These are phyloP conservation scores for Euphydryas editha DNA, from an alignment of 2,888 invertebrate genomes.

Conservation along the genomic window DNA sequence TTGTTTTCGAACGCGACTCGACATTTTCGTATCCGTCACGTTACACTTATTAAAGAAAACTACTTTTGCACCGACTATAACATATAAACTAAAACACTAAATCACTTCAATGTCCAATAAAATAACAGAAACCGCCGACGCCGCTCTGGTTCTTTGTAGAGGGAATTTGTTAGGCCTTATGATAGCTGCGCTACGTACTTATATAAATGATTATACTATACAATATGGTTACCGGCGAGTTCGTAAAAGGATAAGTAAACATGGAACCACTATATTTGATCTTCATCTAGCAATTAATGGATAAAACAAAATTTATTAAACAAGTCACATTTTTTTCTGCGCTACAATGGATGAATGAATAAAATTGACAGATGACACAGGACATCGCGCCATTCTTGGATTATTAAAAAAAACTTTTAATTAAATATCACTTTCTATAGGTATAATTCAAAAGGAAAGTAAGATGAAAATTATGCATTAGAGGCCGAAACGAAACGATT, in stretches of 20 bases:
- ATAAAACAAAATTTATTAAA: conserved; percentile 73
- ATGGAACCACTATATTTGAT: conserved; percentile 59
- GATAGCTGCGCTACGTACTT: conserved; percentile 48
- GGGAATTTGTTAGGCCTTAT: conserved; percentile 60
- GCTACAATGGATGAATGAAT: conserved; percentile 80
- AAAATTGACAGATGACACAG: conserved; percentile 76
- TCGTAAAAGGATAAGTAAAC: conserved; percentile 55
- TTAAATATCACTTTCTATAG: conserved; percentile 42
- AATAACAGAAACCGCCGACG: conserved; percentile 69
- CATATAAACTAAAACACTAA: conserved; percentile 50
- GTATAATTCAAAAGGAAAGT: conserved; percentile 44
- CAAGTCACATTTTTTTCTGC: conserved; percentile 81
- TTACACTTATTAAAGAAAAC: conserved; percentile 50
- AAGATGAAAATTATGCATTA: conserved; percentile 49
- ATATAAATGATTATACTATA: conserved; percentile 49
- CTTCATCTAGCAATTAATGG: conserved; percentile 65
- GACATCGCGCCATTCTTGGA: conserved; percentile 78
- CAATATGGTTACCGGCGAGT: conserved; percentile 52
- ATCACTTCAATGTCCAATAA: conserved; percentile 56
- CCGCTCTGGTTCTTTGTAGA: conserved; percentile 76
- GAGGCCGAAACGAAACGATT: conserved; percentile 52
- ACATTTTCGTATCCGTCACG: conserved; percentile 70
- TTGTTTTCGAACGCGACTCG: conserved; percentile 86
- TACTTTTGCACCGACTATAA: conserved; percentile 52
- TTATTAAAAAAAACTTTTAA: conserved; percentile 46